These are phyloP conservation scores for Tauraco hartlaubi DNA, from an alignment of 2,797 vertebrate genomes.

Conservation along the genomic window DNA sequence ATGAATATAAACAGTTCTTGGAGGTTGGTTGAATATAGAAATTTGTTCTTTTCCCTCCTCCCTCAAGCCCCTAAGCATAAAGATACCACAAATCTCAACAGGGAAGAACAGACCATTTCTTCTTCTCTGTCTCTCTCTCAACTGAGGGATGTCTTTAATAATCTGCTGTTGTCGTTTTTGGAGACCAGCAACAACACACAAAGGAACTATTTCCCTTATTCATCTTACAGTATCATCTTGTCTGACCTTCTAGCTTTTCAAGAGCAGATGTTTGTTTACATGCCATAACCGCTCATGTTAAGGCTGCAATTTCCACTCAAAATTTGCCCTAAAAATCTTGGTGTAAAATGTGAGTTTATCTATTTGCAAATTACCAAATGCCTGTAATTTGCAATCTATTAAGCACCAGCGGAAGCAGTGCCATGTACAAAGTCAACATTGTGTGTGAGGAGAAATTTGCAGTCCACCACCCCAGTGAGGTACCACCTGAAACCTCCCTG, in stretches of 20 bases:
- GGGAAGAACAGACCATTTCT: rapidly evolving
- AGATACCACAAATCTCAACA: not conserved
- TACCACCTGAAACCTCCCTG: not conserved
- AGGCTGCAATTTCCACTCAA: not conserved
- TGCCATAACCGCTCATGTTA: not conserved
- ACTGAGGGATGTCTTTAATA: not conserved
- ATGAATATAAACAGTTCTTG: not conserved
- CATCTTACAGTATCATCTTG: not conserved
- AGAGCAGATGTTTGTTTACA: not conserved
- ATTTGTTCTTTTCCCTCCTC: not conserved
- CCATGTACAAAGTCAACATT: not conserved
- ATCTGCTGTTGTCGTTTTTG: not conserved
- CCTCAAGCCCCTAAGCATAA: not conserved
- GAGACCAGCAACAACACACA: not conserved
- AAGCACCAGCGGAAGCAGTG: not conserved
- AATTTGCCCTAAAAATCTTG: not conserved
- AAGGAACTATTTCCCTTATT: not conserved
- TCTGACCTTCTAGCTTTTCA: not conserved
- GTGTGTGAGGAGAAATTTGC: not conserved
- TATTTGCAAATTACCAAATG: not conserved
- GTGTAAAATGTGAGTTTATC: not conserved
- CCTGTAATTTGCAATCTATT: not conserved
- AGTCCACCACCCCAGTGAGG: not conserved
- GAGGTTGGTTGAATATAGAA: not conserved
- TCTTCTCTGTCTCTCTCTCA: not conserved